Base-by-base conservation (phyloP, 2,888 invertebrate genomes). In the Elysia crispata region DNA sequence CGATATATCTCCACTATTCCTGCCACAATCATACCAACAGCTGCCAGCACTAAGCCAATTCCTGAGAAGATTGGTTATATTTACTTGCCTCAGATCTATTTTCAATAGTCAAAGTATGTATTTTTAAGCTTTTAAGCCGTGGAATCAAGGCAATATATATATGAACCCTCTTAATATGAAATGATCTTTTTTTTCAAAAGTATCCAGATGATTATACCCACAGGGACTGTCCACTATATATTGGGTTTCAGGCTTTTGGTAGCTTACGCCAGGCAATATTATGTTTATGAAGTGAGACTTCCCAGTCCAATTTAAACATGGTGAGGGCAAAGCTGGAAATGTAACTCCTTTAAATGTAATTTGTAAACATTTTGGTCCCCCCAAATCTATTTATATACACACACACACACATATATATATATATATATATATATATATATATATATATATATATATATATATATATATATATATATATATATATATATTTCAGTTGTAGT, bases 1-100 rank as follows among this genome's bases (percentile, higher is more conserved):
- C 91, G 82, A 78, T 83, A 80, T 41, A 90, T 89, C 82, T 90
- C 90, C 31, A 91, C 70, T n/a, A 87, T 79, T 1, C 88, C 77
- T 23, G 82, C 74, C 1, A 77, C 73, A 33, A 69, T 11, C 5
- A 75, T 28, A n/a, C 66, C 66, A 31, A 74, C 30, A 1, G 75
- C 69, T 18, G 74, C 41, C 6, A 77, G 50, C 23, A 69, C 23
- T 69, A 80, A 62, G 18, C 80, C 80, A 23, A 80, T 76, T 25
- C 80, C 80, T 80, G 76, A 15, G 25, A 20, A 30, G 33, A 20
- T 13, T 64, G 13, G 13, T 54, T 15, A 15, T 54, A 54, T 54
- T 54, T 15, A 54, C 15, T 54, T 18, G 18, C 6, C 31, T 57
- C 50, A 74, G 31, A n/a, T n/a, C n/a, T n/a, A n/a, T n/a, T 50